Conservation (phyloP, 1,140 invertebrate species). For the Tetragnatha versicolor region DNA sequence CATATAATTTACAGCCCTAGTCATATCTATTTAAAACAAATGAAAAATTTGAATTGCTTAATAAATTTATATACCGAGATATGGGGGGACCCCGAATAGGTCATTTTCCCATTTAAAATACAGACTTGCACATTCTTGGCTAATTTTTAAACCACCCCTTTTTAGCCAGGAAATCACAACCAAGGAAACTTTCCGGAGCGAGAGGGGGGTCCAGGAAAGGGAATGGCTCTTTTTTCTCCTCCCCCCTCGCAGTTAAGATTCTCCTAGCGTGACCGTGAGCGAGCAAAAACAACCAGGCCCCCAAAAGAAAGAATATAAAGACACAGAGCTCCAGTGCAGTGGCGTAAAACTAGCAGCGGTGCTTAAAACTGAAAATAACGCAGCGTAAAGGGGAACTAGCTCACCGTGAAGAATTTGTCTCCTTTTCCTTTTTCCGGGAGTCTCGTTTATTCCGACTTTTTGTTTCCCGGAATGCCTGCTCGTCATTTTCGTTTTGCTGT, state of each 20-base stretch:
- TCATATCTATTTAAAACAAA: too few relatives aligned
- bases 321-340: constrained; percentile 7
- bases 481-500: too few relatives aligned
- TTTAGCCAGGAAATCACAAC: constrained; percentile 12
- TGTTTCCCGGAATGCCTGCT: too few relatives aligned
- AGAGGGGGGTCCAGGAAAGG: background rate
- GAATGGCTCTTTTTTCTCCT: constrained; percentile 17
- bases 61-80: too few relatives aligned
- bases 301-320: background rate
- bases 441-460: background rate
- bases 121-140: too few relatives aligned
- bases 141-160: constrained; percentile 11
- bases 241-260: constrained; percentile 29
- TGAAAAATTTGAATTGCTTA: too few relatives aligned
- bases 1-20: too few relatives aligned
- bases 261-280: constrained; percentile 36
- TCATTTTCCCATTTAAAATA: too few relatives aligned
- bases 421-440: background rate
- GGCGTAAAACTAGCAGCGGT: constrained; percentile 31
- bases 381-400: constrained; percentile 14
- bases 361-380: constrained; percentile 33
- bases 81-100: too few relatives aligned
- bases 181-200: background rate
- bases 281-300: constrained; percentile 19
- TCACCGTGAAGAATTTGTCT: constrained; percentile 21